Percentiles rank a stretch among this genome's conserved stretches.
phyloP scores from a whole-genome alignment of 1,140 invertebrate genomes.

The Camponotus pennsylvanicus region DNA sequence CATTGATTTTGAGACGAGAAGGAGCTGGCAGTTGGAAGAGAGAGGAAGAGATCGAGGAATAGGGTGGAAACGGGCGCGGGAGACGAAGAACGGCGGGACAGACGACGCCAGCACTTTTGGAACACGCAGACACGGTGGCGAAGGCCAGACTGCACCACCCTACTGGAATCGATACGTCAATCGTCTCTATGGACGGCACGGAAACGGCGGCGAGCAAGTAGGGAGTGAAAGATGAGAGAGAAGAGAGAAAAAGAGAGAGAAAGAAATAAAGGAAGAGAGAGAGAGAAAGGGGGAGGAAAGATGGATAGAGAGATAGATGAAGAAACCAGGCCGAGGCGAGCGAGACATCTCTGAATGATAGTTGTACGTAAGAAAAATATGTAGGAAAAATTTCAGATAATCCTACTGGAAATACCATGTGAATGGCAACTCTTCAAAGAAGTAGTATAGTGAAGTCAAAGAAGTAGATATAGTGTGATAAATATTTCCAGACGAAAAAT shows the following conservation, averaged over 20 bases:
- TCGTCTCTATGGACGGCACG: slow-evolving; percentile 72
- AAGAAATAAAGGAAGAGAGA: neutral
- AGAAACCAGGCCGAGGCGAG: neutral
- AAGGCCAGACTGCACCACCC: slow-evolving; percentile 79
- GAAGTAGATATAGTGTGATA: neutral
- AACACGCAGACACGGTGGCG: slow-evolving; percentile 77
- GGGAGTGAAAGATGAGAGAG: slow-evolving; percentile 50
- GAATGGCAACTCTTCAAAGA: neutral
- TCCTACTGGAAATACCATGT: neutral
- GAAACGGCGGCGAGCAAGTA: slow-evolving; percentile 68
- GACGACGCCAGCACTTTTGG: slow-evolving; percentile 78
- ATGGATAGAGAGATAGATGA: neutral
- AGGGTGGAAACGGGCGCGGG: slow-evolving; percentile 12
- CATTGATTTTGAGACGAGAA: slow-evolving; percentile 57
- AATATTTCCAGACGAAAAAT: neutral
- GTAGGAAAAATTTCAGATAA: slow-evolving; percentile 28
- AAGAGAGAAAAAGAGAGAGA: slow-evolving; percentile 20
- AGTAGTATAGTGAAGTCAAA: neutral
- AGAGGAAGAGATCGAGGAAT: neutral
- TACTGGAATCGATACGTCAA: slow-evolving; percentile 82
- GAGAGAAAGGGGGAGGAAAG: neutral
- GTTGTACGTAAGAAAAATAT: slow-evolving; percentile 2
- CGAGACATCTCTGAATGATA: neutral
- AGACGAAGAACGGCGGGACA: slow-evolving; percentile 62
- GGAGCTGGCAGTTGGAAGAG: neutral